Percentiles rank a stretch among this genome's conserved stretches.
phyloP scores from a whole-genome alignment of 2,888 invertebrate genomes.

The Nebria salina region DNA sequence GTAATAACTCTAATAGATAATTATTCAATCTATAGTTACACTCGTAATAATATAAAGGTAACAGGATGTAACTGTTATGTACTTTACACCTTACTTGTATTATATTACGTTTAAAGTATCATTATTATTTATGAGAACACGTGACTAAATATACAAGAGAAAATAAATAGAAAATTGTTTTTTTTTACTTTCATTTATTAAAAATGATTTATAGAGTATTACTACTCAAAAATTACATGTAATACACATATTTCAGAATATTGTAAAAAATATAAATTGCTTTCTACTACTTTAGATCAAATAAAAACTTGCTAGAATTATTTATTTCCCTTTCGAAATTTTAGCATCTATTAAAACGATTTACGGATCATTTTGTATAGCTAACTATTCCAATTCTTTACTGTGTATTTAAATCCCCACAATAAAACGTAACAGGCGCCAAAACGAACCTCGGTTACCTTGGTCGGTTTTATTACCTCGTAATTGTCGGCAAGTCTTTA shows the following conservation, averaged over 20 bases:
- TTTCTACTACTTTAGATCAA: not conserved
- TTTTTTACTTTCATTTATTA: not conserved
- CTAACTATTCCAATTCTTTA: not conserved
- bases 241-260: too few species aligned
- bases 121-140: not conserved
- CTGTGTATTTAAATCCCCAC: not conserved
- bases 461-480: not conserved
- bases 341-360: not conserved
- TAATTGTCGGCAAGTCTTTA: conserved; percentile 1
- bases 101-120: not conserved
- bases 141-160: not conserved
- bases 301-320: not conserved
- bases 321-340: not conserved
- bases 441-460: not conserved
- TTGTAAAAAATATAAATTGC: too few species aligned
- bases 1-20: not conserved
- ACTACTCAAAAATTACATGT: too few species aligned
- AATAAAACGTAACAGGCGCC: not conserved
- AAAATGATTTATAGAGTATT: too few species aligned
- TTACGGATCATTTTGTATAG: not conserved
- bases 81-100: conserved; percentile 9
- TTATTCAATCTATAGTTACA: not conserved
- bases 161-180: not conserved
- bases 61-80: conserved; percentile 14
- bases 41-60: not conserved